phyloP scores from a whole-genome alignment of 2,113 vertebrate species.

The Amblyopsis rosae region DNA sequence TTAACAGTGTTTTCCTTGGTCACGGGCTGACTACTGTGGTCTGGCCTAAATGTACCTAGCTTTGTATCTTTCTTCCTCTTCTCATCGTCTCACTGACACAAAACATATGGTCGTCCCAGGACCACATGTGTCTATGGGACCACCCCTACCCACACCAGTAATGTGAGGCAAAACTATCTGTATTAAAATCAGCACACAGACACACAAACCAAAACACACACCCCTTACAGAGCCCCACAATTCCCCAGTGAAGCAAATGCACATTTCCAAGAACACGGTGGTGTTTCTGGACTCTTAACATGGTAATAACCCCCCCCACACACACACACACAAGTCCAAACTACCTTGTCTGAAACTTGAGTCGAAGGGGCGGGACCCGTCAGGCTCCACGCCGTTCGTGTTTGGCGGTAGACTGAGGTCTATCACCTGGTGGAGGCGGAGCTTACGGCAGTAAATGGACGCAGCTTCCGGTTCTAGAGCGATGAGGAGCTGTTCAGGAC shows the following conservation, averaged over 20 bases:
- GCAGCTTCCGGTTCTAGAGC: constrained; percentile 94
- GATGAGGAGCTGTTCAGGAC: constrained; percentile 89
- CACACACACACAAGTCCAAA: constrained; percentile 46
- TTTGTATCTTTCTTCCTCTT: not conserved
- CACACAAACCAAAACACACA: not conserved
- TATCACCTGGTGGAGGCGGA: constrained; percentile 90
- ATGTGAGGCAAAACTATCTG: not conserved
- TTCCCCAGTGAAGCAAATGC: constrained; percentile 37
- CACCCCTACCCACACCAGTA: not conserved
- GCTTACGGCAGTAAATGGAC: constrained; percentile 93
- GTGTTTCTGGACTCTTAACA: constrained; percentile 50
- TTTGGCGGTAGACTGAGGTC: constrained; percentile 84
- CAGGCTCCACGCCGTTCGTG: constrained; percentile 70
- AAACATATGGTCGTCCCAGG: no score
- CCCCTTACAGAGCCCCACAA: constrained; percentile 18
- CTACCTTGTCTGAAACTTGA: constrained; percentile 93
- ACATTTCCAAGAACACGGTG: constrained; percentile 56
- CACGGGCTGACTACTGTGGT: no score
- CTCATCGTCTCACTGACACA: constrained; percentile 1
- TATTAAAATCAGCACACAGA: not conserved
- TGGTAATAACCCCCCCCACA: constrained; percentile 44
- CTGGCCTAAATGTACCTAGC: no score
- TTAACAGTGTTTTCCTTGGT: no score
- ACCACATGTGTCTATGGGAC: no score
- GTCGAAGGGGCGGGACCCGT: constrained; percentile 77